Evolutionary conservation across 92 coral and sea anemone genomes (phyloP), one percentile per base, ranked within the genome.

Genomic region (Zoanthus gigantus): DNA sequence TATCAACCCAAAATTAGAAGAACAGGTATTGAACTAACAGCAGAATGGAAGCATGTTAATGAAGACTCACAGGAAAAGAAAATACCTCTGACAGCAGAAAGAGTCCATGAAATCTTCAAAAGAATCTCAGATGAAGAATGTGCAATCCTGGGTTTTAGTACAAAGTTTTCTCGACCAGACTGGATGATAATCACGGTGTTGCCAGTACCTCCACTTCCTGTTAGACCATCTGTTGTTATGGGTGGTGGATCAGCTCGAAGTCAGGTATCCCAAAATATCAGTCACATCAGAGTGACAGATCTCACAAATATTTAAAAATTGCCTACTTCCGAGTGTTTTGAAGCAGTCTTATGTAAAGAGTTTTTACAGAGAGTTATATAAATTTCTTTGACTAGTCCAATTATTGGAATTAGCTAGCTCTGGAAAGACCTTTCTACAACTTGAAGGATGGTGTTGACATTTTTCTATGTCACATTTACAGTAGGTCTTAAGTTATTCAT

Each of bases 161-260:
- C 98, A 1, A 90, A 90, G 88, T 78, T 87, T 91, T 90, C 98
- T 11, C 95, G 99, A 30, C 99, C 99, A 77, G 99, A 97, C 67
- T 97, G 99, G 99, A 91, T 97, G 98, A 90, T 97, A 17, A 88
- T 97, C 58, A 97, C 99, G 3, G 99, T 97, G 13, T 61, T 97
- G n/a, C 99, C 99, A 16, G 99, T 97, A 6, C 98, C 99, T 17
- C 99, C 99, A 15, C 82, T 97, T 85, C 96, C 98, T 83, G 99
- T 97, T 10, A 92, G 99, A 87, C 99, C 99, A 50, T 97, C 98
- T 54, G 96, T 97, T 91, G 94, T 95, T 58, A 90, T 97, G 94
- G 93, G 98, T 92, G 99, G 99, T 45, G 92, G 92, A 79, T 86
- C 98, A 79, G 99, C 98, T 37, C 92, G 99, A 34, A 94, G 99